These are phyloP conservation scores for Enteromius unitaeniatus DNA, from an alignment of 2,797 vertebrate genomes.

Conservation along the genomic window DNA sequence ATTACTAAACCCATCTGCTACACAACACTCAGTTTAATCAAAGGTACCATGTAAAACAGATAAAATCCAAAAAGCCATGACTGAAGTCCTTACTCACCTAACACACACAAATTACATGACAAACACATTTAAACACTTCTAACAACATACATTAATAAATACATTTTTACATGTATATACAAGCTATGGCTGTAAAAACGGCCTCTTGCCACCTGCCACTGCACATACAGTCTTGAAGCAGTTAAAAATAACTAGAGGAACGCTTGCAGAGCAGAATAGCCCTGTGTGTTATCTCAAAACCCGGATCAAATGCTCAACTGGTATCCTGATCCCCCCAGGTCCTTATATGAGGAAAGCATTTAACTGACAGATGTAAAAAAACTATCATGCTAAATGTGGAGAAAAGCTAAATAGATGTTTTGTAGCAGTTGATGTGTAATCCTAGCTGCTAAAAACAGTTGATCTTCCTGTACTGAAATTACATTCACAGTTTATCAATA, in stretches of 20 bases:
- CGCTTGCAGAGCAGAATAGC: slow-evolving; percentile 84
- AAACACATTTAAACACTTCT: slow-evolving; percentile 9
- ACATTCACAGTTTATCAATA: not conserved
- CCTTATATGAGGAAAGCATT: slow-evolving; percentile 84
- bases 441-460: not conserved
- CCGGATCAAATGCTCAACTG: slow-evolving; percentile 85
- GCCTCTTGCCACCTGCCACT: slow-evolving; percentile 72
- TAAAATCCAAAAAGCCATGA: not conserved
- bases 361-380: slow-evolving; percentile 40
- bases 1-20: not conserved
- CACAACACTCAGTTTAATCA: not conserved
- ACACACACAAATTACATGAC: not conserved
- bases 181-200: slow-evolving; percentile 53
- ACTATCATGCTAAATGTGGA: slow-evolving; percentile 31
- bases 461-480: not conserved
- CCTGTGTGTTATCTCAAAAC: slow-evolving; percentile 80
- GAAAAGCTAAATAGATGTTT: slow-evolving; percentile 11
- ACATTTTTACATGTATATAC: slow-evolving; percentile 21
- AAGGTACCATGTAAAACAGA: not conserved
- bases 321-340: slow-evolving; percentile 81
- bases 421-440: slow-evolving; percentile 20
- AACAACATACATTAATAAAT: not conserved
- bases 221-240: slow-evolving; percentile 76
- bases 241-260: slow-evolving; percentile 93
- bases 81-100: not conserved